Conservation (phyloP, 1,140 invertebrate species). For the Brachionus plicatilis region DNA sequence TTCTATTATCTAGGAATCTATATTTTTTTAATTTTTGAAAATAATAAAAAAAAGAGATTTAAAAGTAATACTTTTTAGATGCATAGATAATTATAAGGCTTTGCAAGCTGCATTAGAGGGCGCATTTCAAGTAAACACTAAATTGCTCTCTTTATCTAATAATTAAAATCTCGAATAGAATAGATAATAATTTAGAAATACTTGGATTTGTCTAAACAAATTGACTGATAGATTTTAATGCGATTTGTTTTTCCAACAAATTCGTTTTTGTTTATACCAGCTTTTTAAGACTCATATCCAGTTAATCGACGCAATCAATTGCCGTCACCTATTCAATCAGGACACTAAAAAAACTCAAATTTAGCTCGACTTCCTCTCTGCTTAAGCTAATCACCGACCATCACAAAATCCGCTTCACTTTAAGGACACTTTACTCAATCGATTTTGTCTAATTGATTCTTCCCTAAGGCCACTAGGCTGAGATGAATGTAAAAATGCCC, state of each 20-base stretch:
- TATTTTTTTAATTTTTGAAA: slow-evolving; percentile 14
- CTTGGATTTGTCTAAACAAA: background rate
- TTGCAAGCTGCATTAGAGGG: background rate
- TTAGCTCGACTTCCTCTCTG: background rate
- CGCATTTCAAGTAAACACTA: background rate
- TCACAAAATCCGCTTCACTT: background rate
- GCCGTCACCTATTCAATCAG: background rate
- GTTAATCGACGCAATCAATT: background rate
- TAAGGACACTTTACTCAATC: background rate
- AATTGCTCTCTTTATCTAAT: slow-evolving; percentile 21
- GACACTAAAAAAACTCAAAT: background rate
- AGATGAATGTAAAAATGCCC: background rate
- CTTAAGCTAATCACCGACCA: background rate
- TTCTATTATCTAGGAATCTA: background rate
- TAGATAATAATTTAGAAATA: slow-evolving; percentile 15
- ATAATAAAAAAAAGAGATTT: background rate
- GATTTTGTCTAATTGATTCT: background rate
- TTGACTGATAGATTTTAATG: slow-evolving; percentile 22
- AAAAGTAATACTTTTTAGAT: background rate
- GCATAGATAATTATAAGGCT: background rate
- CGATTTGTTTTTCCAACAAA: background rate
- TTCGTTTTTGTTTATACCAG: background rate
- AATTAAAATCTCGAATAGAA: slow-evolving; percentile 3
- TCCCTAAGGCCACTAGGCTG: background rate
- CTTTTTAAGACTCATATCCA: background rate